Base-by-base conservation (phyloP, 2,113 vertebrate genomes). In the Plectropomus leopardus region DNA sequence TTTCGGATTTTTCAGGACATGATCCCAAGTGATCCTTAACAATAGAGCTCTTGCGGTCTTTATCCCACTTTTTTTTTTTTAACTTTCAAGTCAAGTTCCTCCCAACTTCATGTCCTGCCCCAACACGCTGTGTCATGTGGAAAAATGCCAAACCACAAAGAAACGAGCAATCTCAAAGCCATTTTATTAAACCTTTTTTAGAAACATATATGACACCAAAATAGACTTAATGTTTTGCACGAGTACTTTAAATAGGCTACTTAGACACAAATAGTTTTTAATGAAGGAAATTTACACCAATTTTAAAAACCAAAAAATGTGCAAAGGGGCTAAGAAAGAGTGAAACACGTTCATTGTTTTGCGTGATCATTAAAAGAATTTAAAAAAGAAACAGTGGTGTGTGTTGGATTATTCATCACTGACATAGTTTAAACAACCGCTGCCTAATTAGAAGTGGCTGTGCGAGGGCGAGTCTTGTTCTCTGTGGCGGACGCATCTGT, bases 381-480 rank as follows among this genome's bases (percentile, higher is more conserved):
- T 7, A 47, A 48, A 57, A n/a, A 74, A 53, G 21, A 58, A 68
- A 63, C 32, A 9, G 28, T 64, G 2, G 17, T 8, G 21, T 8
- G 15, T 28, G 57, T 51, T 44, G 60, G 57, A 72, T 86, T 82
- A 54, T 60, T 69, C 34, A 48, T 72, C 19, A 11, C 44, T 44
- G 48, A 51, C 63, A 60, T 19, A 70, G 74, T 65, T 48, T 34
- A 58, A 78, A 72, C 51, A 21, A 53, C 42, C 14, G 9, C 42
- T 51, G 68, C 30, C 28, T 83, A 79, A 82, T 77, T 83, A 57
- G 53, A 82, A 80, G 53, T 47, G 68, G 21, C 59, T 74, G 55
- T 59, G 50, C 19, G 10, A 69, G 79, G 48, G 58, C 4, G 23
- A 54, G 61, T 71, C 55, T 54, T 16, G 17, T 28, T 59, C 67